A percentile compares a stretch with the other conserved stretches of the same genome.
Evolutionary conservation across 2,888 invertebrate genomes (phyloP).

Genomic region (Protodeltote pygarga): DNA sequence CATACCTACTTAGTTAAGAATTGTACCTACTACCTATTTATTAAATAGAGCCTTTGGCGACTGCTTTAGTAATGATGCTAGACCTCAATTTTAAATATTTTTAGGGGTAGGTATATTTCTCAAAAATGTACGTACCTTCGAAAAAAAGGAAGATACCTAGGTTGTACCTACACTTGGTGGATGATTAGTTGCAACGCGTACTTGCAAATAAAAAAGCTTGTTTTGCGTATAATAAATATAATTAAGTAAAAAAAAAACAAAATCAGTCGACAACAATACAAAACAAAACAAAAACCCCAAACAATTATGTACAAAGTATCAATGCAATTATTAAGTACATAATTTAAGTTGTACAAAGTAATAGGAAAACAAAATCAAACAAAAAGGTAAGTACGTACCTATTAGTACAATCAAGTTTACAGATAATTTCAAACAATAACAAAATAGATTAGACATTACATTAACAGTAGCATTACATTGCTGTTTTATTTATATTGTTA

Average conservation of each 20-base stretch:
- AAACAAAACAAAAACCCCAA: conserved; percentile 8
- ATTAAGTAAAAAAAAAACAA: conserved; percentile 45
- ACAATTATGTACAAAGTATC: conserved; percentile 2
- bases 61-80: no score
- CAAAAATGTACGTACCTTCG: no score
- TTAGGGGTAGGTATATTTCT: no score
- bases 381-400: conserved; percentile 11
- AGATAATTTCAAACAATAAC: conserved; percentile 32
- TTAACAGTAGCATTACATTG: conserved; percentile 18
- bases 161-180: no score
- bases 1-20: no score
- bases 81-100: no score
- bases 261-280: conserved; percentile 27
- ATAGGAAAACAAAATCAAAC: conserved; percentile 15
- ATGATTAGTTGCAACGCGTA: no score
- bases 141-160: no score
- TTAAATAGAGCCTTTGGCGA: no score
- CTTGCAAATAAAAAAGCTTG: conserved; percentile 44
- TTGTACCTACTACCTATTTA: no score
- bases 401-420: no score
- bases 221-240: conserved; percentile 38
- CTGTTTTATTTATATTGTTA: conserved; percentile 42
- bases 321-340: conserved; percentile 18
- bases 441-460: conserved; percentile 20
- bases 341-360: conserved; percentile 23